Conservation (phyloP, 2,113 vertebrate genomes). For the Eublepharis macularius region DNA sequence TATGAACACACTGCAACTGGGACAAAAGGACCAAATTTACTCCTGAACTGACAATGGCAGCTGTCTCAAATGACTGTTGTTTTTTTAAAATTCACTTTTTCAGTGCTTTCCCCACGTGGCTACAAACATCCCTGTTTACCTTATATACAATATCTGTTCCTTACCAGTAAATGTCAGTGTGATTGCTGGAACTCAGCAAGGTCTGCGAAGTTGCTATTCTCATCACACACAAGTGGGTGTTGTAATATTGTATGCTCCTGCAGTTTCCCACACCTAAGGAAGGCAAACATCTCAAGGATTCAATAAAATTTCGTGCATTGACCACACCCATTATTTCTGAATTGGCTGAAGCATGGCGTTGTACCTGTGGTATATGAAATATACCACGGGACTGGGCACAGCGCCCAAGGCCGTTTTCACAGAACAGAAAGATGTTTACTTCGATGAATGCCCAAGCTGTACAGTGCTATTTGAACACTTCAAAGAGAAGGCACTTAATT, state of each 20-base stretch:
- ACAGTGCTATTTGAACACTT: not conserved
- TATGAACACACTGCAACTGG: too few species aligned
- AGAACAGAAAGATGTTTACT: not conserved
- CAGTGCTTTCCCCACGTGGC: too few species aligned
- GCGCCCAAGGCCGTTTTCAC: not conserved
- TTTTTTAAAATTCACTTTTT: too few species aligned
- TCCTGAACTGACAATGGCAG: too few species aligned
- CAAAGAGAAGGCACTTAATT: not conserved
- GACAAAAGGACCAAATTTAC: too few species aligned
- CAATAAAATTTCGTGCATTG: rapidly evolving
- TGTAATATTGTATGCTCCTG: not conserved
- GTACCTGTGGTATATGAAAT: not conserved
- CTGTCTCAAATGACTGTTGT: too few species aligned
- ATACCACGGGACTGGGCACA: not conserved
- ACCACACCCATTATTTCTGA: not conserved
- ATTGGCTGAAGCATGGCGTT: not conserved
- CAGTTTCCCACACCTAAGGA: conserved; percentile 1
- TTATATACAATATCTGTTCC: too few species aligned
- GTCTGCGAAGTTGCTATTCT: too few species aligned
- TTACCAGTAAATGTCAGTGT: too few species aligned
- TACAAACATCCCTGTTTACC: too few species aligned
- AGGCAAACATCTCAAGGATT: not conserved
- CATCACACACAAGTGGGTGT: not conserved
- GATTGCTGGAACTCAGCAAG: too few species aligned
- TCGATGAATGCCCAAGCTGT: not conserved